phyloP scores from a whole-genome alignment of 1,140 invertebrate genomes.

The Charaxes varanes region DNA sequence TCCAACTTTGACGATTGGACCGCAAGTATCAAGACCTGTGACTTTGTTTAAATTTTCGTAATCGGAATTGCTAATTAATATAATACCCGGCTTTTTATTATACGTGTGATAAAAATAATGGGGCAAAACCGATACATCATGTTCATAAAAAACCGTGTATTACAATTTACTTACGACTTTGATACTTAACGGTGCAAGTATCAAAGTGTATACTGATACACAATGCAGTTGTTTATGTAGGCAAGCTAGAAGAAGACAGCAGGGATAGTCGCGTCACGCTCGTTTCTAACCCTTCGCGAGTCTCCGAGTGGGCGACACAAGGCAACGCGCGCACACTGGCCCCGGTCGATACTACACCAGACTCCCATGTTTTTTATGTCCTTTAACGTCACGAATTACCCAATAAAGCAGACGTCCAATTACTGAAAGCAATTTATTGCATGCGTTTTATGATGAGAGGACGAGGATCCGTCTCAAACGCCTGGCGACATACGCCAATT shows the following conservation, averaged over 20 bases:
- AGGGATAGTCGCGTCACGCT: slow-evolving; percentile 29
- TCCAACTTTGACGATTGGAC: too few relatives aligned
- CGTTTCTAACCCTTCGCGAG: slow-evolving; percentile 42
- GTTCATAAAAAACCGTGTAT: too few relatives aligned
- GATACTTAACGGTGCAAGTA: too few relatives aligned
- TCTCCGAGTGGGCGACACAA: slow-evolving; percentile 25
- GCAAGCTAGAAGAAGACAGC: slow-evolving; percentile 34
- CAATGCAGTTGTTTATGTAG: slow-evolving; percentile 8
- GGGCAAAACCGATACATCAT: too few relatives aligned
- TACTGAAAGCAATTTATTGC: slow-evolving; percentile 42
- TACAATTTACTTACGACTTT: too few relatives aligned
- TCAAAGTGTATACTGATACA: slow-evolving; percentile 1
- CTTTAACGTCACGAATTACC: slow-evolving; percentile 57
- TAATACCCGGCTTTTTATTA: too few relatives aligned
- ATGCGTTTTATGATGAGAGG: slow-evolving; percentile 19
- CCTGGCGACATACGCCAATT: too few relatives aligned
- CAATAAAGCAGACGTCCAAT: slow-evolving; percentile 59
- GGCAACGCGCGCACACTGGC: slow-evolving; percentile 58
- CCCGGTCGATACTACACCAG: slow-evolving; percentile 69
- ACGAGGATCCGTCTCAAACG: not conserved
- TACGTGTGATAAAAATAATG: too few relatives aligned
- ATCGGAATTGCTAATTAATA: too few relatives aligned
- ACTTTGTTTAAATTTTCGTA: too few relatives aligned
- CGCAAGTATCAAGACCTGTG: too few relatives aligned
- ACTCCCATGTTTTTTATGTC: slow-evolving; percentile 71